phyloP scores from a whole-genome alignment of 2,113 vertebrate species.

The Ameiurus melas region DNA sequence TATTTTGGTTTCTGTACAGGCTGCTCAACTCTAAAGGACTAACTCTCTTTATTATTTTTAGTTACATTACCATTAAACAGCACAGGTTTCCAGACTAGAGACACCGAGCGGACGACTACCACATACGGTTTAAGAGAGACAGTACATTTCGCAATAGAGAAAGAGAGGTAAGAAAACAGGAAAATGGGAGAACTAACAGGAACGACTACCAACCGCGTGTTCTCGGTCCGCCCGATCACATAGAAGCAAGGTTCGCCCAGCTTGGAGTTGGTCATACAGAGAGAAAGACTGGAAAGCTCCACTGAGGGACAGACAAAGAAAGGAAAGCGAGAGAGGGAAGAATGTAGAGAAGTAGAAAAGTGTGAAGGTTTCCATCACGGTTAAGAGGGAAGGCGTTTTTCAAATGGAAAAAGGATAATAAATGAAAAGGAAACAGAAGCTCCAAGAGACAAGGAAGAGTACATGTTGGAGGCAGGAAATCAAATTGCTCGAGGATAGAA shows the following conservation, averaged over 20 bases:
- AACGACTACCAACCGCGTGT: conserved; percentile 85
- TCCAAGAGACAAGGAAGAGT: neutral
- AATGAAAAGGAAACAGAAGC: neutral
- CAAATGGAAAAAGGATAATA: neutral
- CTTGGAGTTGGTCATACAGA: conserved; percentile 84
- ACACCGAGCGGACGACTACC: neutral
- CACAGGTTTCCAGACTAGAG: neutral
- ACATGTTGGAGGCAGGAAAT: neutral
- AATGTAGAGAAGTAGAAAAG: conserved; percentile 17
- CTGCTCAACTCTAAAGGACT: neutral
- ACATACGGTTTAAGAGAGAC: conserved; percentile 12
- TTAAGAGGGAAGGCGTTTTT: neutral
- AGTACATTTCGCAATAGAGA: conserved; percentile 38
- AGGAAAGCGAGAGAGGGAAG: conserved; percentile 23
- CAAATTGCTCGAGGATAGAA: conserved; percentile 16
- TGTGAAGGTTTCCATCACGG: neutral
- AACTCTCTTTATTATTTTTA: neutral
- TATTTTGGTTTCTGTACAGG: neutral
- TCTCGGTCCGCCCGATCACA: conserved; percentile 82
- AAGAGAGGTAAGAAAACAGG: conserved; percentile 51
- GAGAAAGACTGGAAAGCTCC: conserved; percentile 82
- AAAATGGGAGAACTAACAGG: conserved; percentile 78
- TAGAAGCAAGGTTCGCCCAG: conserved; percentile 82
- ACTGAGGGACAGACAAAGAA: conserved; percentile 63
- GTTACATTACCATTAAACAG: neutral